Conservation (phyloP, 2,888 invertebrate species). For the Spilarctia lutea region DNA sequence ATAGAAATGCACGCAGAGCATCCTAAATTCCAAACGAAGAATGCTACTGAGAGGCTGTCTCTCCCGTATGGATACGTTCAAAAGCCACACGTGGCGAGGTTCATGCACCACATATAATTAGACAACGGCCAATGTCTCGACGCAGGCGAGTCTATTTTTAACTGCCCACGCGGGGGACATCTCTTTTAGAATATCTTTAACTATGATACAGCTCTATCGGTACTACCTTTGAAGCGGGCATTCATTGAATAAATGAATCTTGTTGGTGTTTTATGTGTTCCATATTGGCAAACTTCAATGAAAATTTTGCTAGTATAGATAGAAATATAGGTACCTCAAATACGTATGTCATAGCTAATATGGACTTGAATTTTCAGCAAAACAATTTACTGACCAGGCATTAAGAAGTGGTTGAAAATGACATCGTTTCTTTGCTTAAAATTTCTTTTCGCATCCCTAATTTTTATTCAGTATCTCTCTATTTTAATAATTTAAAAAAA, state of each 20-base stretch:
- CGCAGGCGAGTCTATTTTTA: conserved; percentile 53
- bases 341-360: not conserved
- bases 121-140: conserved; percentile 62
- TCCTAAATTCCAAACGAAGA: conserved; percentile 10
- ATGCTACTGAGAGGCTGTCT: conserved; percentile 9
- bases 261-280: not conserved
- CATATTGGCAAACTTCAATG: not conserved
- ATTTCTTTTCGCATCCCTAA: too few relatives aligned
- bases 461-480: too few relatives aligned
- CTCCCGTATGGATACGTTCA: conserved; percentile 30
- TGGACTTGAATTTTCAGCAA: not conserved
- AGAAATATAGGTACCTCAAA: not conserved
- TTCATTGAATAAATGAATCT: conserved; percentile 20
- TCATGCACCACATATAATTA: conserved; percentile 58
- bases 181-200: conserved; percentile 48
- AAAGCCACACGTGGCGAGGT: conserved; percentile 51
- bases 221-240: conserved; percentile 14
- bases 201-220: conserved; percentile 32
- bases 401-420: too few relatives aligned
- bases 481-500: too few relatives aligned
- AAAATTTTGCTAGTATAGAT: not conserved
- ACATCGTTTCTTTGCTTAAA: too few relatives aligned
- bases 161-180: conserved; percentile 55
- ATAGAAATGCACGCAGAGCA: not conserved
- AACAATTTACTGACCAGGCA: not conserved